A percentile compares a stretch with the other conserved stretches of the same genome.
Evolutionary conservation across 2,113 vertebrate species (phyloP).

Genomic region (Sceloporus undulatus): DNA sequence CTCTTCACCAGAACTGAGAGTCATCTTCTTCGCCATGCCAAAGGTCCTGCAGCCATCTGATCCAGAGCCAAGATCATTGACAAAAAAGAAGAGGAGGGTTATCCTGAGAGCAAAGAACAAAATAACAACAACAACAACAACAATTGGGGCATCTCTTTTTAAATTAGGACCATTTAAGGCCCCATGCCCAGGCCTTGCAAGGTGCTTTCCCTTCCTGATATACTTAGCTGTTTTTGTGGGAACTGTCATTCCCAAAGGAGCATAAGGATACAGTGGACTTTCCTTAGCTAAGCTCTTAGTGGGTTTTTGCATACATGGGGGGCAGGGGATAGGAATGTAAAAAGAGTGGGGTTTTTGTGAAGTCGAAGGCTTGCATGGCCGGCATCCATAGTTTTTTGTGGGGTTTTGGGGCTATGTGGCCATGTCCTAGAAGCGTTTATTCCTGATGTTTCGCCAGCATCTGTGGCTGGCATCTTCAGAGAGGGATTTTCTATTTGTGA

Average conservation of each 20-base stretch:
- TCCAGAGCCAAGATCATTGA: constrained; percentile 44
- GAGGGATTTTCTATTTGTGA: not conserved
- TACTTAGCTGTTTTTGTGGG: constrained; percentile 16
- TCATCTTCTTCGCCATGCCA: constrained; percentile 42
- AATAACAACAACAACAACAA: constrained; percentile 36
- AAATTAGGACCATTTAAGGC: not conserved
- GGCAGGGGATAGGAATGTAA: not conserved
- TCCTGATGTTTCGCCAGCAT: too few relatives aligned
- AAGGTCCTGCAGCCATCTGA: constrained; percentile 56
- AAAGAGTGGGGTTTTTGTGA: not conserved
- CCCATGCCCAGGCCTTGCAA: constrained; percentile 7
- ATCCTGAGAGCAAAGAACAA: constrained; percentile 76
- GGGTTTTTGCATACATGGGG: not conserved
- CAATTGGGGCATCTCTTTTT: constrained; percentile 41
- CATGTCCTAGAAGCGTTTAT: too few relatives aligned
- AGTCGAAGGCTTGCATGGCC: too few relatives aligned
- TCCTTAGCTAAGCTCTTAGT: accelerated
- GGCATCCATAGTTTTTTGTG: too few relatives aligned
- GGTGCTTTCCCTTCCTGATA: constrained; percentile 23
- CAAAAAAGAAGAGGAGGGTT: constrained; percentile 10
- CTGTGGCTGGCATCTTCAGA: too few relatives aligned
- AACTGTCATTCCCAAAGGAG: constrained; percentile 29
- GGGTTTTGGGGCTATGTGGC: too few relatives aligned
- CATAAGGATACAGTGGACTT: not conserved
- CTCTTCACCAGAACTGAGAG: not conserved